Base-by-base conservation (phyloP, 2,113 vertebrate species). In the Bufo bufo region DNA sequence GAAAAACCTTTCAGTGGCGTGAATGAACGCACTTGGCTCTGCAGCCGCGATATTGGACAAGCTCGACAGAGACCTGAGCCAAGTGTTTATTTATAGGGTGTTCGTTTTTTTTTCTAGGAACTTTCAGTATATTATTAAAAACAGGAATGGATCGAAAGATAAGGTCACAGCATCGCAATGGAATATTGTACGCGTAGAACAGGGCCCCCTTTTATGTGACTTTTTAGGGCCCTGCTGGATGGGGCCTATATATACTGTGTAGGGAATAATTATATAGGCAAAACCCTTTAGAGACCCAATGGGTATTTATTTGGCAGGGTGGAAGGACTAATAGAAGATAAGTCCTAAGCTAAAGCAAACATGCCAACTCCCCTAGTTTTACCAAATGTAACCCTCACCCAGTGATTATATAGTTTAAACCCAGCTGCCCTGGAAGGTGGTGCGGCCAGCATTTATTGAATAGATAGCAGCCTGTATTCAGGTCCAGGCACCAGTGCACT, bases 51-150 rank as follows among this genome's bases (percentile, higher is more conserved):
- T 56, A 6, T 54, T 78, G 77, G 77, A 78, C 50, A 20, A 13
- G 50, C 20, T n/a, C 50, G 13, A 2, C 50, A 11, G 4, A 13
- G 11, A 56, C 8, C 0, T 1, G 50, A 77, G 75, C 50, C 75
- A 77, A 50, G 50, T 52, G 75, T 78, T 78, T 78, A 52, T 78
- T 56, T 54, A 52, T 78, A 78, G 49, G 75, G 49, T 52, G 75
- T 77, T 77, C 49, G 1, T 19, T 3, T 52, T 33, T 33, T 78
- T 77, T 54, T 78, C 50, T 78, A 54, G n/a, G 50, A 78, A 78
- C 6, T 4, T 54, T 78, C 77, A 52, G 49, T 78, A 56, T 56
- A 54, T 54, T 78, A 33, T 50, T 74, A 72, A 74, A 74, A 19
- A 6, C 71, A 74, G 71, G 45, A 74, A 20, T 16, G 4, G 72